phyloP scores from a whole-genome alignment of 2,888 invertebrate genomes.

The Cryptophagus acutangulus region DNA sequence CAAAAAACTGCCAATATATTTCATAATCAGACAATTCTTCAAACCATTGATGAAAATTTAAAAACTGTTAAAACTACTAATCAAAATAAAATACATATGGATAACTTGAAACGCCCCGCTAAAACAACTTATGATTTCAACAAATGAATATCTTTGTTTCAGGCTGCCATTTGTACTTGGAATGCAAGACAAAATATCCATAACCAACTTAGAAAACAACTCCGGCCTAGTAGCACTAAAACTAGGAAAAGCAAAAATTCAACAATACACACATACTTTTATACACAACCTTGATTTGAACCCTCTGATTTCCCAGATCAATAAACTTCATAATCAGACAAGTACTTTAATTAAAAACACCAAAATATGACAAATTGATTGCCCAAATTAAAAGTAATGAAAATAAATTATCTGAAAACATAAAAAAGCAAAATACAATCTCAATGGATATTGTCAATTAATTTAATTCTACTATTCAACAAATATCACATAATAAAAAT shows the following conservation, averaged over 20 bases:
- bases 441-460: constrained; percentile 11
- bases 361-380: constrained; percentile 3
- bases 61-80: constrained; percentile 1
- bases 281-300: constrained; percentile 14
- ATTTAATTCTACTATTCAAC: constrained; percentile 15
- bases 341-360: constrained; percentile 8
- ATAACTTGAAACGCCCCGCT: constrained; percentile 4
- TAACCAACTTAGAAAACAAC: constrained; percentile 2
- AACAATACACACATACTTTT: constrained; percentile 11
- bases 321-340: constrained; percentile 11
- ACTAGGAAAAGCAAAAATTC: constrained; percentile 13
- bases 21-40: background rate
- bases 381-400: constrained; percentile 13
- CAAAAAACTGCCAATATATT: constrained; percentile 2
- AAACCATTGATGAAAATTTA: background rate
- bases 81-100: constrained; percentile 6
- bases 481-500: constrained; percentile 16
- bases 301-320: constrained; percentile 10
- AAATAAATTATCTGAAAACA: constrained; percentile 11
- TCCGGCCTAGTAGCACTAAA: constrained; percentile 12
- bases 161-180: background rate
- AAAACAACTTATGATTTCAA: background rate
- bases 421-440: constrained; percentile 8
- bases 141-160: background rate
- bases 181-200: background rate